Conservation (phyloP, 2,113 vertebrate genomes). For the Embiotoca jacksoni region DNA sequence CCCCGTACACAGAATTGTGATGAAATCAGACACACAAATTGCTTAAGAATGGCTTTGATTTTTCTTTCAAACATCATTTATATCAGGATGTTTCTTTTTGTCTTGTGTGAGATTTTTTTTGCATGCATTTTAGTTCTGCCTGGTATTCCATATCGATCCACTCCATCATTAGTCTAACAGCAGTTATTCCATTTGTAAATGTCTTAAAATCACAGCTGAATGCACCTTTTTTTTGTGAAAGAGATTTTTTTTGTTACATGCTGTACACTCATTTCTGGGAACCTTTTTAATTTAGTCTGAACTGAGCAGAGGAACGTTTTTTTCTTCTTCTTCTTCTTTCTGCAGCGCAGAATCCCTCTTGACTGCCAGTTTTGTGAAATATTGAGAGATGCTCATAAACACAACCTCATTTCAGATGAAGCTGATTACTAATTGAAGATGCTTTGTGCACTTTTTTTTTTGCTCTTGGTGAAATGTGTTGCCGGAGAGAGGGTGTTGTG, state of each 20-base stretch:
- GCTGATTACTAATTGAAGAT: slow-evolving; percentile 55
- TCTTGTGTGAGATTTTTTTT: slow-evolving; percentile 44
- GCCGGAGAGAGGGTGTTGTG: slow-evolving; percentile 53
- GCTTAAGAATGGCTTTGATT: slow-evolving; percentile 57
- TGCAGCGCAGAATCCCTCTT: slow-evolving; percentile 75
- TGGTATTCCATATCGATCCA: slow-evolving; percentile 39
- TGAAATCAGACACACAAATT: slow-evolving; percentile 41
- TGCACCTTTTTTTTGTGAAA: slow-evolving; percentile 75
- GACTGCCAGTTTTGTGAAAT: slow-evolving; percentile 61
- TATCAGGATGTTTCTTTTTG: slow-evolving; percentile 54
- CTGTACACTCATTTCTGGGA: slow-evolving; percentile 40
- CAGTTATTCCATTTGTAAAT: slow-evolving; percentile 47
- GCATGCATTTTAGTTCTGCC: slow-evolving; percentile 59
- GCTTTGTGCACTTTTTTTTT: slow-evolving; percentile 68
- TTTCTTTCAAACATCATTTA: slow-evolving; percentile 45
- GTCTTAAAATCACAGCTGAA: slow-evolving; percentile 69
- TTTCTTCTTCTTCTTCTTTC: slow-evolving; percentile 77
- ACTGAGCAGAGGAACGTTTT: slow-evolving; percentile 55
- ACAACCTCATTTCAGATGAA: slow-evolving; percentile 52
- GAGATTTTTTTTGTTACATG: slow-evolving; percentile 60
- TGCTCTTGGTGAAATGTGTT: slow-evolving; percentile 55
- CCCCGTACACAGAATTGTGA: slow-evolving; percentile 48
- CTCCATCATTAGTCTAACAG: slow-evolving; percentile 27
- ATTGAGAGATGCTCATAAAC: slow-evolving; percentile 43
- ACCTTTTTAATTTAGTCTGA: slow-evolving; percentile 57